Base-by-base conservation (phyloP, 2,888 invertebrate genomes). In the Cetonia aurata region DNA sequence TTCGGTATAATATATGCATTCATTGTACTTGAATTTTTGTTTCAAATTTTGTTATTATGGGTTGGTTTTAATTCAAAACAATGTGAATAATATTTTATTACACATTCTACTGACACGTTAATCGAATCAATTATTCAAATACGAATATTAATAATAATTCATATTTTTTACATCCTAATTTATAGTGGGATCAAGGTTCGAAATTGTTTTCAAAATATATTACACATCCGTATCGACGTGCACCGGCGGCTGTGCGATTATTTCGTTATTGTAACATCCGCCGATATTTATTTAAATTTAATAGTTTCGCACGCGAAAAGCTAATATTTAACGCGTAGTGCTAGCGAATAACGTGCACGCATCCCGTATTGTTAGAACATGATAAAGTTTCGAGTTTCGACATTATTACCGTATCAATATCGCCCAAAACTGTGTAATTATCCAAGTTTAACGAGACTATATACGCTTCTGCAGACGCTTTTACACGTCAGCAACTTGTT, bases 281-380 rank as follows among this genome's bases (percentile, higher is more conserved):
- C 37, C 37, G 56, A 56, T 56, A 56, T 44, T 25, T 44, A 56
- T 56, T 13, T 41, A 56, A 56, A 56, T 56, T 56, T 56, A 56
- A 56, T 56, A 37, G 56, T 56, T 56, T 37, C 9, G 15, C 13
- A 13, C 13, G 4, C 15, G 53, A 56, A 56, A 56, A 41, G 19
- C 25, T 44, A 46, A 44, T 59, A 46, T 44, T 59, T 25, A 53
- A 33, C 31, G 25, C 31, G 25, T 25, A 4, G 25, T 4, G 1
- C 25, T 25, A 4, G 4, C 25, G 25, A 25, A 25, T 25, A 25
- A 25, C 9, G 37, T 1, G 37, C 10, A 37, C 37, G 37, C 37
- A 9, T 9, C 4, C 8, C 9, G 37, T 37, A 37, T 9, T 6
- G 10, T 9, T 37, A 37, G 10, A 37, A 37, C 10, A 37, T 37